Conservation (phyloP, 2,888 invertebrate genomes). For the Melieria crassipennis region DNA sequence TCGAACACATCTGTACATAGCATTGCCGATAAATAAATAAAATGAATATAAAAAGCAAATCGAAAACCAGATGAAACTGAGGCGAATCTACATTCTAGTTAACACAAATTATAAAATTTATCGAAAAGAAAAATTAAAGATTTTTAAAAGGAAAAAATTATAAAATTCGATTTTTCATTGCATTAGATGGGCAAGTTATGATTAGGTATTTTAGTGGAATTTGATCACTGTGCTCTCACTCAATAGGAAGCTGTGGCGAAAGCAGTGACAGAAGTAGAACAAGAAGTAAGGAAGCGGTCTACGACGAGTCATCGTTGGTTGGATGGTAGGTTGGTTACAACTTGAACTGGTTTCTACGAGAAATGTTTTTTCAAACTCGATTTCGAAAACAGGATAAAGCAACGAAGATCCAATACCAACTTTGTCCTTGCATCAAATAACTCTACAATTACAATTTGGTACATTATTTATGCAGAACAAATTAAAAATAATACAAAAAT, state of each 20-base stretch:
- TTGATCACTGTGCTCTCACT: not conserved
- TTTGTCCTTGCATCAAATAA: too few relatives aligned
- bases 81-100: constrained; percentile 52
- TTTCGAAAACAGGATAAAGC: too few relatives aligned
- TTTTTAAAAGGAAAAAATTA: constrained; percentile 35
- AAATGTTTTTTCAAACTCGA: too few relatives aligned
- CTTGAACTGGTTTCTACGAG: too few relatives aligned
- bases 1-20: constrained; percentile 7
- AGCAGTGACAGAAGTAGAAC: not conserved
- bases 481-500: too few relatives aligned
- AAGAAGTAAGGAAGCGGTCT: too few relatives aligned
- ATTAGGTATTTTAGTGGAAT: not conserved
- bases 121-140: constrained; percentile 29
- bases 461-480: too few relatives aligned
- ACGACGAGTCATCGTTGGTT: too few relatives aligned
- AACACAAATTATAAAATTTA: constrained; percentile 54
- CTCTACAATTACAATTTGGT: too few relatives aligned
- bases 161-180: not conserved
- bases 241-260: not conserved
- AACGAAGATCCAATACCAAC: too few relatives aligned
- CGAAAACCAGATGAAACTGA: constrained; percentile 42
- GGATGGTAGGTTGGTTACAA: too few relatives aligned
- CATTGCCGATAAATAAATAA: constrained; percentile 12
- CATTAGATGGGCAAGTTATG: not conserved
- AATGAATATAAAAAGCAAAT: constrained; percentile 8